A percentile compares a stretch with the other conserved stretches of the same genome.
These are phyloP conservation scores for Mesaphorura yosii DNA, from an alignment of 1,140 invertebrate species.

Conservation along the genomic window DNA sequence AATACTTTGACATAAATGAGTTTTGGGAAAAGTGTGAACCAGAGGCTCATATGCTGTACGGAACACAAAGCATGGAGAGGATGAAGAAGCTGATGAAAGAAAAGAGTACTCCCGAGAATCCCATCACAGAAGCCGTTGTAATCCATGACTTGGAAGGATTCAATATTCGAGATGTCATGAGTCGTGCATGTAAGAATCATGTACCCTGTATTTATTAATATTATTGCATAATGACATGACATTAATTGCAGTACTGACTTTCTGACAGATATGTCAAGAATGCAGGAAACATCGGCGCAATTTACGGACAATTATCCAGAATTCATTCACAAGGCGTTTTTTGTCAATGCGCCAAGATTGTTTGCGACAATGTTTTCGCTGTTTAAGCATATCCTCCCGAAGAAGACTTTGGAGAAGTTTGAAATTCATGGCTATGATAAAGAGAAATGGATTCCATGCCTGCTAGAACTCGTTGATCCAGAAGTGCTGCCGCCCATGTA, in stretches of 20 bases:
- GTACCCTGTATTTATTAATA: too few species aligned
- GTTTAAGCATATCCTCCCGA: not conserved
- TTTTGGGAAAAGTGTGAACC: not conserved
- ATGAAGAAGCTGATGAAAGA: not conserved
- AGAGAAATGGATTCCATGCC: not conserved
- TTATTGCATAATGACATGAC: not conserved
- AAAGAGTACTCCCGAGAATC: not conserved
- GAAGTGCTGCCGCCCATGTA: not conserved
- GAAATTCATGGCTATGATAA: not conserved
- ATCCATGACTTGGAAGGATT: not conserved
- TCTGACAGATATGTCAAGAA: not conserved
- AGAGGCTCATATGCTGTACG: not conserved
- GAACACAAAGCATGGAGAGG: not conserved
- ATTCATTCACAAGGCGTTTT: not conserved
- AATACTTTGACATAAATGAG: not conserved
- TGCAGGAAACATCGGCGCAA: not conserved
- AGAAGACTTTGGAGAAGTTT: not conserved
- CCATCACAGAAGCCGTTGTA: not conserved
- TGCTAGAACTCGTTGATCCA: not conserved
- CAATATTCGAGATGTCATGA: not conserved
- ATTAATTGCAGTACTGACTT: not conserved
- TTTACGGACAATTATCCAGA: slow-evolving; percentile 2
- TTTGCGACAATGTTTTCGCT: not conserved
- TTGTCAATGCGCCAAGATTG: not conserved
- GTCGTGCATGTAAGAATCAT: not conserved